phyloP scores from a whole-genome alignment of 2,113 vertebrate genomes.

The Tragelaphus imberbis region DNA sequence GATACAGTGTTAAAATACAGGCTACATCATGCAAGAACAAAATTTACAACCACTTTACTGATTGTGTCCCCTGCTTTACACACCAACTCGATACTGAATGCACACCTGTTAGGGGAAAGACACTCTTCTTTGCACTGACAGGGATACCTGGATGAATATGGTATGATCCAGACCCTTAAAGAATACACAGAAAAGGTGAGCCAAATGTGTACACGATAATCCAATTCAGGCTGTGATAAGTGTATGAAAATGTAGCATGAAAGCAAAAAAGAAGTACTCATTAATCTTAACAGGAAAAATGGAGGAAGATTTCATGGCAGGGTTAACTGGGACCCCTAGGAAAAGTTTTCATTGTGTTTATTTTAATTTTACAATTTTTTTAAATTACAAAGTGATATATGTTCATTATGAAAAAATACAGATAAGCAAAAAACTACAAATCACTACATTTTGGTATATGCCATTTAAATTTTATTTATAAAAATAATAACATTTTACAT shows the following conservation, averaged over 20 bases:
- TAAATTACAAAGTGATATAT: neutral
- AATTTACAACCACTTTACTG: neutral
- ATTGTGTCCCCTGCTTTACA: neutral
- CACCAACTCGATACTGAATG: neutral
- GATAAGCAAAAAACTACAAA: slow-evolving; percentile 12
- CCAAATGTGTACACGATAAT: neutral
- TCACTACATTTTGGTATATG: neutral
- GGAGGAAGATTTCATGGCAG: neutral
- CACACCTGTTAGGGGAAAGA: neutral
- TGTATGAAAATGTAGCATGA: neutral
- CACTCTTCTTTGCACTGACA: neutral
- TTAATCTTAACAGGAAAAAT: neutral
- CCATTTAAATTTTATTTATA: slow-evolving; percentile 38
- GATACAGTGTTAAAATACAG: neutral
- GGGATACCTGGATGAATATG: neutral
- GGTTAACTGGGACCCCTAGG: neutral
- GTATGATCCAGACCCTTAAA: neutral
- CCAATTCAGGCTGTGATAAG: neutral
- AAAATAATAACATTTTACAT: slow-evolving; percentile 7
- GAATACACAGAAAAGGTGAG: neutral
- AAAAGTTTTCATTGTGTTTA: neutral
- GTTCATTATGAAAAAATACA: neutral
- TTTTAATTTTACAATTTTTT: neutral
- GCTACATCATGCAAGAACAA: neutral
- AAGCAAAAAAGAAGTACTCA: neutral